Evolutionary conservation across 2,797 vertebrate species (phyloP), one percentile per base, ranked within the genome.

Genomic region (Sebastes hubbsi): DNA sequence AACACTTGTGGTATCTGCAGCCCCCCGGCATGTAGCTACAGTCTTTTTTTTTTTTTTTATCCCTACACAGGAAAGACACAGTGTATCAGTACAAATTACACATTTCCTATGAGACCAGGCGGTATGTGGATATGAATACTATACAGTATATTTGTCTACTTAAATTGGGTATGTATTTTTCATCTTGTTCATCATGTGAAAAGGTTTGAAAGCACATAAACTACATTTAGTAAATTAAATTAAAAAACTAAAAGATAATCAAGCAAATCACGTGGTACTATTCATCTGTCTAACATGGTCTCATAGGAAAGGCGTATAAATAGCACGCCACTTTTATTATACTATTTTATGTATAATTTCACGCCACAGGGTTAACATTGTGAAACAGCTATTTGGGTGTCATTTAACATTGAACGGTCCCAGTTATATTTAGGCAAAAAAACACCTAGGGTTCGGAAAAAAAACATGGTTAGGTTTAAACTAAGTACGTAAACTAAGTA

Each of bases 31-130:
- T 49, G 14, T 6, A 60, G 32, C 52, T 49, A 27, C 38, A 67
- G 14, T 65, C 8, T 36, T 5, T 60, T 4, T 32, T 58, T 4
- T 32, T 59, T 27, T 27, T 27, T 14, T 69, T 24, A 46, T 52
- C 42, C 22, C 14, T 52, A 65, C 22, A 58, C 29, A 74, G 30
- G 1, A 71, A 42, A 52, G 30, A 66, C 32, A 79, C n/a, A 22
- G 69, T 70, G 32, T 24, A 82, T 77, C 58, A 69, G 20, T n/a
- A 36, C 22, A 75, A 30, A 79, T 78, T 76, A 67, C 36, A 75
- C 4, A 36, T 72, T 72, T 81, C 64, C 70, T 65, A 1, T 29
- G 69, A 87, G 77, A 73, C 62, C 16, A 32, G 22, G 16, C 11
- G 4, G 30, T 22, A 68, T 67, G 27, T 78, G 42, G 25, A 49